Evolutionary conservation across 1,140 invertebrate genomes (phyloP).

Genomic region (Calliphora vicina): DNA sequence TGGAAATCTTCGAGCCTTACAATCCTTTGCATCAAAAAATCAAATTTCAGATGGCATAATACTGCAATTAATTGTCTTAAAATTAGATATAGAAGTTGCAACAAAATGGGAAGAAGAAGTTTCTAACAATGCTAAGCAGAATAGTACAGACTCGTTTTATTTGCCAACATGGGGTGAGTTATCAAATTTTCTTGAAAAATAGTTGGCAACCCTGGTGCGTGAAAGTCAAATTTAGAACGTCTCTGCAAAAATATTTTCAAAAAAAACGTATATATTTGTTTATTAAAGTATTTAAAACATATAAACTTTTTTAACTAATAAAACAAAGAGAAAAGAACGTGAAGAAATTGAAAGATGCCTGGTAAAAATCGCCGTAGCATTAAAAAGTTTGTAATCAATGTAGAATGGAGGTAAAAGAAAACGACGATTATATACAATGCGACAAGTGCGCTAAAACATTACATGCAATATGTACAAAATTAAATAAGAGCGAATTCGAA

Average conservation of each 20-base stretch:
- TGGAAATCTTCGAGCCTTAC: too few species aligned
- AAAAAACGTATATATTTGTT: too few species aligned
- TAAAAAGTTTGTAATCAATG: not conserved
- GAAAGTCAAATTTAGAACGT: too few species aligned
- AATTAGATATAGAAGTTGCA: not conserved
- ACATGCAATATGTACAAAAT: not conserved
- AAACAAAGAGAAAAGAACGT: too few species aligned
- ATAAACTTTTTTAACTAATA: too few species aligned
- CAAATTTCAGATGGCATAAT: conserved; percentile 6
- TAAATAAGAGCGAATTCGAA: not conserved
- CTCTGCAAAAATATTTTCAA: too few species aligned
- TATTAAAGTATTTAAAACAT: too few species aligned
- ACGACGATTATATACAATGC: not conserved
- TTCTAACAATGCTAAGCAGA: not conserved
- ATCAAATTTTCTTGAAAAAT: not conserved
- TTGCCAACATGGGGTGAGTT: conserved; percentile 2
- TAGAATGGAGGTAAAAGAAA: not conserved
- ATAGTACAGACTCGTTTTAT: not conserved
- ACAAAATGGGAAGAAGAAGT: conserved; percentile 5
- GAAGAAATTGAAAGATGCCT: too few species aligned
- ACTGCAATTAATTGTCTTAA: not conserved
- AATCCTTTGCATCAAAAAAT: too few species aligned
- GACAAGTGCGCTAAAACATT: not conserved
- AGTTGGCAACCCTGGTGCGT: too few species aligned
- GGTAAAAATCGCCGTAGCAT: too few species aligned